These are phyloP conservation scores for Caenorhabditis remanei DNA, from an alignment of 1,140 invertebrate species.

Conservation along the genomic window DNA sequence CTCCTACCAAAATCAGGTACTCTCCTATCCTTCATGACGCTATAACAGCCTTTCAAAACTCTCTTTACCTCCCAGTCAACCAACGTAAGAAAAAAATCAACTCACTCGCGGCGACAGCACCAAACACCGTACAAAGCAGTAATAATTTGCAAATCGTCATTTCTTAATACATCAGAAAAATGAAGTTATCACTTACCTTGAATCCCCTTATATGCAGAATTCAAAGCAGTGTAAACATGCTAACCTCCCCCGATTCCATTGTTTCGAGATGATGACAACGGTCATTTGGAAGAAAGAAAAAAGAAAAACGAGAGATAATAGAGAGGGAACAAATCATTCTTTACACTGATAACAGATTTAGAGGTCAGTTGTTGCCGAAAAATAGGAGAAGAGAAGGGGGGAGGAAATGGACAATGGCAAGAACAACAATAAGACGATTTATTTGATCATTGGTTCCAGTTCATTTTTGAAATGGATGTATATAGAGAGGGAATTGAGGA, in stretches of 20 bases:
- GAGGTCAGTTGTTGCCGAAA: slow-evolving; percentile 1
- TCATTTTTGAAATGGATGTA: background rate
- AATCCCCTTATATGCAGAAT: background rate
- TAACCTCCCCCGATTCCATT: background rate
- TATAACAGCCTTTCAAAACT: too few relatives aligned
- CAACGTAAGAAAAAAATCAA: slow-evolving; percentile 9
- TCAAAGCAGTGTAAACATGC: background rate
- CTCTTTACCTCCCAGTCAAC: too few relatives aligned
- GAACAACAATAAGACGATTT: background rate
- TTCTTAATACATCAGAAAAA: background rate
- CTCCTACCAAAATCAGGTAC: too few relatives aligned
- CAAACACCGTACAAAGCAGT: background rate
- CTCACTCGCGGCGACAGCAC: slow-evolving; percentile 6
- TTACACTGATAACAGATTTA: background rate
- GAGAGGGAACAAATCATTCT: background rate
- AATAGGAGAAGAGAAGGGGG: background rate
- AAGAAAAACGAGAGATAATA: too few relatives aligned
- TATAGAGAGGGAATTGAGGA: too few relatives aligned
- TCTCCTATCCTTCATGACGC: too few relatives aligned
- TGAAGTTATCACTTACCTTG: background rate
- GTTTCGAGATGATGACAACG: background rate
- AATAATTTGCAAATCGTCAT: slow-evolving; percentile 1
- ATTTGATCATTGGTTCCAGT: background rate
- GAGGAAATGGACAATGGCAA: background rate
- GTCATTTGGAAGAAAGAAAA: background rate